Evolutionary conservation across 2,888 invertebrate species (phyloP).

Genomic region (Xylocampa areola): DNA sequence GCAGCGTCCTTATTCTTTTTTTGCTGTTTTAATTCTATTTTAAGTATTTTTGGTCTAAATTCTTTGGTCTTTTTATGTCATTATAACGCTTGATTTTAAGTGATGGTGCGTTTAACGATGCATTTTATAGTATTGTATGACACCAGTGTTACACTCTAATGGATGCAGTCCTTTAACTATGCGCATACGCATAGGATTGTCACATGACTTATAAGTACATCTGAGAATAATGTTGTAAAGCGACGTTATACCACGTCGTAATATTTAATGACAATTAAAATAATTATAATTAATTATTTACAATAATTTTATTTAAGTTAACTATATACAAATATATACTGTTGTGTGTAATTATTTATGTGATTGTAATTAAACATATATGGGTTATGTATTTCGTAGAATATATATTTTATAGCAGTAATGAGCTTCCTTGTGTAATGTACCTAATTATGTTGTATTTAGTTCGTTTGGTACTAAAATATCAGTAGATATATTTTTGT

Average conservation of each 20-base stretch:
- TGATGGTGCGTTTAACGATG: no score
- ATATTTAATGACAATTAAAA: conserved; percentile 28
- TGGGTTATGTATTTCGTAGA: conserved; percentile 38
- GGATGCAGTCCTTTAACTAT: conserved; percentile 5
- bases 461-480: not conserved
- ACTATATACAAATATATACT: conserved; percentile 36
- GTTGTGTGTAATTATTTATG: conserved; percentile 51
- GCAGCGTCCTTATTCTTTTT: no score
- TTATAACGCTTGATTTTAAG: no score
- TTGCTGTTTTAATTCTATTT: no score
- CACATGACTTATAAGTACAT: conserved; percentile 46
- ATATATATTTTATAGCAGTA: conserved; percentile 31
- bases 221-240: conserved; percentile 6
- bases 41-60: no score
- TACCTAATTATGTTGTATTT: conserved; percentile 18
- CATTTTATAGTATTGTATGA: no score
- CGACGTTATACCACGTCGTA: conserved; percentile 5
- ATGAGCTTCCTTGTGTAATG: conserved; percentile 44
- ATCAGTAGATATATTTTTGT: conserved; percentile 1
- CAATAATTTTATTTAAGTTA: conserved; percentile 38
- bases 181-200: conserved; percentile 37
- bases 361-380: conserved; percentile 33
- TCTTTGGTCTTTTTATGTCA: no score
- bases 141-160: not conserved
- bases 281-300: conserved; percentile 30